A percentile compares a stretch with the other conserved stretches of the same genome.
Evolutionary conservation across 2,797 vertebrate species (phyloP).

Genomic region (Knipowitschia caucasica): DNA sequence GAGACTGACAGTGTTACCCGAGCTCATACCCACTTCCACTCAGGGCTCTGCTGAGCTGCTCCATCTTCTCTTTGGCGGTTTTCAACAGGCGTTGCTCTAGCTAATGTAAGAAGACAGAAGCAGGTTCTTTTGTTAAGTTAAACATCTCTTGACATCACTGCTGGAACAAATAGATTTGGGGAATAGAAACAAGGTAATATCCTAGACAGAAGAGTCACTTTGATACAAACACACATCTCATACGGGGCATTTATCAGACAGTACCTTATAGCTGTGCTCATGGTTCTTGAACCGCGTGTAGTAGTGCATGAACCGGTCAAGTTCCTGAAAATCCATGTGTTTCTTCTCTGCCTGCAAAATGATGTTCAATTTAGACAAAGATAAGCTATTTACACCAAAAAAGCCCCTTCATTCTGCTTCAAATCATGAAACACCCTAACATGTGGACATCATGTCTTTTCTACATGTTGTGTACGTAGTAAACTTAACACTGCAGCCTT

Average conservation of each 20-base stretch:
- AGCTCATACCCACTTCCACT: conserved; percentile 84
- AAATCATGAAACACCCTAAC: conserved; percentile 34
- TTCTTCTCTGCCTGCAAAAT: conserved; percentile 91
- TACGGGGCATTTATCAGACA: conserved; percentile 8
- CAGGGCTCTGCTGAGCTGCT: conserved; percentile 94
- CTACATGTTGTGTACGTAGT: no score
- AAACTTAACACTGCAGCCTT: no score
- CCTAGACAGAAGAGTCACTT: not conserved
- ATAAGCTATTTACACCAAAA: no score
- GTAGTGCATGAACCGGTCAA: conserved; percentile 98
- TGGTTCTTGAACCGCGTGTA: conserved; percentile 98
- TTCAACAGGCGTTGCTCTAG: conserved; percentile 96
- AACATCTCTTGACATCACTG: conserved; percentile 20
- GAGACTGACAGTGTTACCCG: conserved; percentile 33
- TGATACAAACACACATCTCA: not conserved
- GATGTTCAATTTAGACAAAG: conserved; percentile 36
- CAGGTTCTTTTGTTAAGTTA: conserved; percentile 16
- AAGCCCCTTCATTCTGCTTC: no score
- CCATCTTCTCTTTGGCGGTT: conserved; percentile 99
- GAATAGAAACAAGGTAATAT: conserved; percentile 3
- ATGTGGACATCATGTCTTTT: no score
- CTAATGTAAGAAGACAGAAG: conserved; percentile 68
- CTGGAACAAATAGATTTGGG: conserved; percentile 9
- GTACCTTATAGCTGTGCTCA: conserved; percentile 95
- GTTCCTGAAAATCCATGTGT: conserved; percentile 95